Conservation (phyloP, 2,888 invertebrate species). For the Sycophila texana region DNA sequence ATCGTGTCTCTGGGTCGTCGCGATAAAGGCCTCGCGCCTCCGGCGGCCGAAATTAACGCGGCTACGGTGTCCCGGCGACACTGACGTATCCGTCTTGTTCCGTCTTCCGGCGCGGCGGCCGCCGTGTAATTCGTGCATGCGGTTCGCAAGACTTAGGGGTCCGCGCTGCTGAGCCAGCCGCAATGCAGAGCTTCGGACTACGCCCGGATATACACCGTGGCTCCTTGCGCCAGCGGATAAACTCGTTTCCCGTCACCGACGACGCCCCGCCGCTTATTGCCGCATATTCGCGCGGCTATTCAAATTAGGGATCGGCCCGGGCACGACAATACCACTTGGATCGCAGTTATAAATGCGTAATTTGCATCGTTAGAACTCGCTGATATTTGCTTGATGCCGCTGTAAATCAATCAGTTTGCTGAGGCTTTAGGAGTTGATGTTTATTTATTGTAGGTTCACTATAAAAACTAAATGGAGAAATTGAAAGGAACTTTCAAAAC, state of each 20-base stretch:
- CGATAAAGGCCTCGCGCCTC: background rate
- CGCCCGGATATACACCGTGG: background rate
- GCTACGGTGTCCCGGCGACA: constrained; percentile 64
- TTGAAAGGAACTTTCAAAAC: no score
- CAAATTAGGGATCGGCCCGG: constrained; percentile 11
- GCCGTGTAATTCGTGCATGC: constrained; percentile 64
- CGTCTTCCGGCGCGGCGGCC: constrained; percentile 60
- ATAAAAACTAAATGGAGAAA: no score
- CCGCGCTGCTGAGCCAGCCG: constrained; percentile 49
- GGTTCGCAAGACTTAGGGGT: constrained; percentile 65
- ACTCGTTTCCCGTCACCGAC: no score
- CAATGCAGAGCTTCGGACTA: constrained; percentile 58
- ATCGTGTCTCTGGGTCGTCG: background rate
- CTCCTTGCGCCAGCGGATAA: no score
- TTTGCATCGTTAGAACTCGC: no score
- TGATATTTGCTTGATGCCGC: no score
- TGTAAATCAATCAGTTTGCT: no score
- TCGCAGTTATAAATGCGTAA: no score
- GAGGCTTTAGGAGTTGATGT: no score
- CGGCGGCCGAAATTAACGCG: constrained; percentile 22
- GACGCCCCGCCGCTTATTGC: background rate
- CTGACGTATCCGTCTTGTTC: constrained; percentile 71
- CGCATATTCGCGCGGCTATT: background rate
- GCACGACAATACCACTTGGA: no score
- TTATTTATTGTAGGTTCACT: no score